Percentiles rank a stretch among this genome's conserved stretches.
phyloP scores from a whole-genome alignment of 2,888 invertebrate species.

The Harpagoxenus sublaevis region DNA sequence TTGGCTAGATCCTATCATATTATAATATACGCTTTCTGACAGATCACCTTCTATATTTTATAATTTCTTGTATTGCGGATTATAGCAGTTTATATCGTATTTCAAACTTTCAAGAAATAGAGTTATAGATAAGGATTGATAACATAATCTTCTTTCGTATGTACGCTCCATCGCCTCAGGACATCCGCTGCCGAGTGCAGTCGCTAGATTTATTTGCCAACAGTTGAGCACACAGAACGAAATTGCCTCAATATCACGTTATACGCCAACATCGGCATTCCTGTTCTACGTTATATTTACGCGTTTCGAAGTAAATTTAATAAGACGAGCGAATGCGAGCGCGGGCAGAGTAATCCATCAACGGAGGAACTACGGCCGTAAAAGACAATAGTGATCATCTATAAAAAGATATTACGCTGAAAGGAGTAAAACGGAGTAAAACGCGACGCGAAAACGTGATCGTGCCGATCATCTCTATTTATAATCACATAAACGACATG shows the following conservation, averaged over 20 bases:
- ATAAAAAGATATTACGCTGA: constrained; percentile 36
- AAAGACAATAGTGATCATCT: constrained; percentile 13
- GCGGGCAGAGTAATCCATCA: neutral
- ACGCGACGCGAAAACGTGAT: constrained; percentile 55
- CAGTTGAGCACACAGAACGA: constrained; percentile 24
- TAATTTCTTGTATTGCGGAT: neutral
- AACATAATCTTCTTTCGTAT: neutral
- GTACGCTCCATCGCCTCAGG: constrained; percentile 20
- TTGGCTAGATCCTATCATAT: neutral
- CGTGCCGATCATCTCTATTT: constrained; percentile 74
- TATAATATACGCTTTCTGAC: neutral
- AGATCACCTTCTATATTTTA: neutral
- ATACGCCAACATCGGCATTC: neutral
- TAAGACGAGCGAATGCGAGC: neutral
- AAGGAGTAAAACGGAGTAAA: constrained; percentile 41
- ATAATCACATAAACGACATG: constrained; percentile 72
- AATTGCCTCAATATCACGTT: constrained; percentile 39
- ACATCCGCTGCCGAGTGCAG: constrained; percentile 6
- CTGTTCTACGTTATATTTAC: neutral
- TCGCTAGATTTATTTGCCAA: constrained; percentile 41
- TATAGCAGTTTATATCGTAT: neutral
- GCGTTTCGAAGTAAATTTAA: constrained; percentile 33
- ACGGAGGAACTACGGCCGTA: neutral
- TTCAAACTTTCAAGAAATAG: neutral
- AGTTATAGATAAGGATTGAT: constrained; percentile 34